Evolutionary conservation across 2,113 vertebrate species (phyloP).

Genomic region (Plestiodon gilberti): DNA sequence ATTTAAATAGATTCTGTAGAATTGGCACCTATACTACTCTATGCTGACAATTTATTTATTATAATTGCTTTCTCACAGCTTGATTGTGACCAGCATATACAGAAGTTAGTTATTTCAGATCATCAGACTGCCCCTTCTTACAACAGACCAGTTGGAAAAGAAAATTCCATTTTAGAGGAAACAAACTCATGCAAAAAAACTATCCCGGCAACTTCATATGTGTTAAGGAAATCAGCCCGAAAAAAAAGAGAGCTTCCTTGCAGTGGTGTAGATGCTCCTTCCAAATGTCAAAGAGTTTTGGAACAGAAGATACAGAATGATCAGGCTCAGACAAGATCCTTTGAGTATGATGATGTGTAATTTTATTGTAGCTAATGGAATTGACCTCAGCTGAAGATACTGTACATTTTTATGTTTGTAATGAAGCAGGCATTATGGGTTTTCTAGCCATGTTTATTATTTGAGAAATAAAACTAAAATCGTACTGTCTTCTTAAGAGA

Average conservation of each 20-base stretch:
- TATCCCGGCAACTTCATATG: not conserved
- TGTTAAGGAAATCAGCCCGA: slow-evolving; percentile 33
- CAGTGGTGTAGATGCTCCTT: not conserved
- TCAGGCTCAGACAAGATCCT: slow-evolving; percentile 24
- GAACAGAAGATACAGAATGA: slow-evolving; percentile 20
- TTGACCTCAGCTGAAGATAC: not conserved
- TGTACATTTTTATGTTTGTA: no score
- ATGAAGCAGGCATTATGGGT: no score
- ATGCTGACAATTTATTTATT: not conserved
- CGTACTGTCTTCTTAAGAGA: no score
- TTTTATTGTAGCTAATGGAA: not conserved
- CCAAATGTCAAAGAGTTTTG: not conserved
- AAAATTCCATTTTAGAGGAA: slow-evolving; percentile 28
- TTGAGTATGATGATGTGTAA: slow-evolving; percentile 42
- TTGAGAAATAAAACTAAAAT: no score
- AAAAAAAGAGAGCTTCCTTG: slow-evolving; percentile 1
- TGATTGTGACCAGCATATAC: slow-evolving; percentile 26
- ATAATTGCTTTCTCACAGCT: slow-evolving; percentile 54
- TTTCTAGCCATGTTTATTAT: no score
- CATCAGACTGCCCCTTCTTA: slow-evolving; percentile 7
- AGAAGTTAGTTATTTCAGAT: slow-evolving; percentile 34
- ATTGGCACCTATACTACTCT: not conserved
- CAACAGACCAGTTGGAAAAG: slow-evolving; percentile 40
- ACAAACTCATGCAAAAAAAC: slow-evolving; percentile 12
- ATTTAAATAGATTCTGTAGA: not conserved